phyloP scores from a whole-genome alignment of 2,888 invertebrate genomes.

The Beris chalybata region DNA sequence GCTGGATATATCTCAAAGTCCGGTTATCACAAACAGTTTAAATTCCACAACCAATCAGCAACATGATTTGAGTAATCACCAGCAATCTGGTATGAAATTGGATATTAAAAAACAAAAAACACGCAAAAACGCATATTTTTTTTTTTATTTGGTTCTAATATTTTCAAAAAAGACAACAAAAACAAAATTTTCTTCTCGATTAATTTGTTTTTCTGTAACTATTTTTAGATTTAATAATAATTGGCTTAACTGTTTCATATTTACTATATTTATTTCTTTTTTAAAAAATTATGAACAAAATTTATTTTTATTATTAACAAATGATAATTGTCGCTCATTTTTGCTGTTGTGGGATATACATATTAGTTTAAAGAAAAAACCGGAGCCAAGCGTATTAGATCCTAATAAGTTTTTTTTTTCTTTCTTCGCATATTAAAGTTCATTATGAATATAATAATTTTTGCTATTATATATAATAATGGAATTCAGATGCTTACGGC shows the following conservation, averaged over 20 bases:
- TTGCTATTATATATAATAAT: too few species aligned
- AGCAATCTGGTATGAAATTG: slow-evolving; percentile 39
- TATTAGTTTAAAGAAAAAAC: neutral
- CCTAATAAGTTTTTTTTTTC: too few species aligned
- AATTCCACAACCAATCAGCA: slow-evolving; percentile 35
- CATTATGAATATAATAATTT: too few species aligned
- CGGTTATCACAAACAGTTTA: slow-evolving; percentile 29
- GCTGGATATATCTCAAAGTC: slow-evolving; percentile 34
- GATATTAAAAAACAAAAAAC: slow-evolving; percentile 21
- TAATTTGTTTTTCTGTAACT: neutral
- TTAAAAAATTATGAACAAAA: neutral
- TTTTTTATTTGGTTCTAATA: neutral
- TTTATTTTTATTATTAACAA: neutral
- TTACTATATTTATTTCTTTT: neutral
- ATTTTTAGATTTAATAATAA: too few species aligned
- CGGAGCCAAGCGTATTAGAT: too few species aligned
- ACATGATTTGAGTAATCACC: slow-evolving; percentile 36
- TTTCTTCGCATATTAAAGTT: too few species aligned
- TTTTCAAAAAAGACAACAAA: too few species aligned
- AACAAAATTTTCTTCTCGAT: neutral
- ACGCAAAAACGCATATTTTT: neutral
- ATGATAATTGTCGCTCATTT: slow-evolving; percentile 2
- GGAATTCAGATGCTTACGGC: too few species aligned
- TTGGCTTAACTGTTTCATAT: neutral
- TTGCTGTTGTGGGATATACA: neutral